Evolutionary conservation across 1,140 invertebrate genomes (phyloP).

Genomic region (Bombus ignitus): DNA sequence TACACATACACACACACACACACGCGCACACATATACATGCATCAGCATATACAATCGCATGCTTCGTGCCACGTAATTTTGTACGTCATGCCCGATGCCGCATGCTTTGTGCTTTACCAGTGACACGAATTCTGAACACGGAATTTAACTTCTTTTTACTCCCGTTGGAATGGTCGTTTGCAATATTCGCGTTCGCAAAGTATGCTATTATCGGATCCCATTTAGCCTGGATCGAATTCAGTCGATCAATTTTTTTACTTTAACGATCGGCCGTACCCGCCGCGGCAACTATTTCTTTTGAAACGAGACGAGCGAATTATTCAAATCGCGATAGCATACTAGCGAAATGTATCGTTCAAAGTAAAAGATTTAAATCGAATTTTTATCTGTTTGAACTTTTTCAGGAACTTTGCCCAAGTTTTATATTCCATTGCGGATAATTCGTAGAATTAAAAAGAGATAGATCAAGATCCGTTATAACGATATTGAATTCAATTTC

Average conservation of each 20-base stretch:
- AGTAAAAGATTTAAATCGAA: neutral
- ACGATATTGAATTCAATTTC: too few species aligned
- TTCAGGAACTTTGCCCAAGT: neutral
- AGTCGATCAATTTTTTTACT: neutral
- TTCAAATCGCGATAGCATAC: neutral
- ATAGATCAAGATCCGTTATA: neutral
- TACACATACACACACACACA: neutral
- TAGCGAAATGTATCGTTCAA: neutral
- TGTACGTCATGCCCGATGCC: constrained; percentile 46
- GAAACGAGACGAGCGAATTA: constrained; percentile 1
- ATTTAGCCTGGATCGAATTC: constrained; percentile 22
- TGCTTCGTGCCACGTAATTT: constrained; percentile 55
- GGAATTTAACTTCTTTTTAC: constrained; percentile 42
- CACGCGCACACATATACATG: constrained; percentile 11
- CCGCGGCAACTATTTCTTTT: too few species aligned
- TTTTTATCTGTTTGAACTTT: neutral
- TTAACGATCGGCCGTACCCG: neutral
- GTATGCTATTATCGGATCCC: constrained; percentile 2
- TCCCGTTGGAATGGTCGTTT: neutral
- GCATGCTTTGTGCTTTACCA: constrained; percentile 53
- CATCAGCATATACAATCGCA: constrained; percentile 49
- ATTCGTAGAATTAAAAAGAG: neutral
- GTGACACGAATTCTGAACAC: constrained; percentile 61
- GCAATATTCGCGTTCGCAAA: constrained; percentile 10
- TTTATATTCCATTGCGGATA: neutral